These are phyloP conservation scores for Chamaedrilus cognettii DNA, from an alignment of 2,888 invertebrate species.

Conservation along the genomic window DNA sequence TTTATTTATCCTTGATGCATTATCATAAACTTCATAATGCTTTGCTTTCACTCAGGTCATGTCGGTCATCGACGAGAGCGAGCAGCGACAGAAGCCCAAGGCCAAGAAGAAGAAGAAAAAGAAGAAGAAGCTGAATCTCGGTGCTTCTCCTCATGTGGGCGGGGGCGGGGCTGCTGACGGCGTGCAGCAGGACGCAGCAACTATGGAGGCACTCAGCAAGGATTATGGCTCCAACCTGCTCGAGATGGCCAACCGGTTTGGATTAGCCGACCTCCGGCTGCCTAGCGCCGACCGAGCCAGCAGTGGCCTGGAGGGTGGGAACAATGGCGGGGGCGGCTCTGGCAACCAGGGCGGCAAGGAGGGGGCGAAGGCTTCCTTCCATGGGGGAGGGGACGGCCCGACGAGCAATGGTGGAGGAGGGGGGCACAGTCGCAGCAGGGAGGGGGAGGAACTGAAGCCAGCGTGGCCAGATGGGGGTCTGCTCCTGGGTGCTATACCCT, in stretches of 20 bases:
- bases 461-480: constrained; percentile 8
- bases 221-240: constrained; percentile 8
- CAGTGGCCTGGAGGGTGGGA: background rate
- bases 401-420: background rate
- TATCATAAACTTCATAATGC: too few species aligned
- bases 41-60: background rate
- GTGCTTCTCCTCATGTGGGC: background rate
- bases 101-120: constrained; percentile 13
- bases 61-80: constrained; percentile 2
- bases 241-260: constrained; percentile 16
- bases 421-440: background rate
- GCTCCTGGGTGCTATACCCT: constrained; percentile 3
- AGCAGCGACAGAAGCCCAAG: background rate
- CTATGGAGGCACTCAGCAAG: background rate
- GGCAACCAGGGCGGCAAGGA: background rate
- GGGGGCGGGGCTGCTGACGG: background rate
- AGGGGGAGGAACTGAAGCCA: constrained; percentile 10
- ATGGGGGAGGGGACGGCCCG: background rate
- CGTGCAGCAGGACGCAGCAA: background rate
- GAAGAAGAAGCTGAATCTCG: constrained; percentile 7
- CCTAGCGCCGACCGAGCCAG: background rate
- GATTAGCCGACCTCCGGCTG: constrained; percentile 7
- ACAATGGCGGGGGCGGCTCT: background rate
- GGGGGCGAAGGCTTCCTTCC: background rate
- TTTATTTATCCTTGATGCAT: too few species aligned